These are phyloP conservation scores for Oenanthe oenanthe DNA, from an alignment of 2,113 vertebrate genomes.

Conservation along the genomic window DNA sequence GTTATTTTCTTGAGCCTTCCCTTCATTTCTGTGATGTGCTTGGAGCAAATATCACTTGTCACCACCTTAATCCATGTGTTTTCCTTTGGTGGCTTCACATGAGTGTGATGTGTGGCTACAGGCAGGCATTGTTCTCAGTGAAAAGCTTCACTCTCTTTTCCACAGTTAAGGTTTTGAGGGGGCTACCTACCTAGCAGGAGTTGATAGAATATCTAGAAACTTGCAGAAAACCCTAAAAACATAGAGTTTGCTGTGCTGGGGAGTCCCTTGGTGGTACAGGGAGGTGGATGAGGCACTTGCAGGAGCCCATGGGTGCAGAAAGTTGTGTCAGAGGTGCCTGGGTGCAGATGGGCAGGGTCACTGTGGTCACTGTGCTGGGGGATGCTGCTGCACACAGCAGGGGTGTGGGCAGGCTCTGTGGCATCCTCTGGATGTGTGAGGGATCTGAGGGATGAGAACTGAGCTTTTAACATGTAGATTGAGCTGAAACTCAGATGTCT, in stretches of 20 bases:
- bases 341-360: background rate
- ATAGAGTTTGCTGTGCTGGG: background rate
- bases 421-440: background rate
- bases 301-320: background rate
- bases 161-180: background rate
- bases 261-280: background rate
- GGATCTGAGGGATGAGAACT: background rate
- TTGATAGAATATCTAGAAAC: background rate
- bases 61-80: background rate
- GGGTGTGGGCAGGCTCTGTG: background rate
- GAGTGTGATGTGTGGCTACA: fast-evolving
- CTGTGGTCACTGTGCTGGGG: background rate
- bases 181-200: background rate
- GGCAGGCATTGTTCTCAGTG: background rate
- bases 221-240: background rate
- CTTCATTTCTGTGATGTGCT: background rate
- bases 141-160: background rate
- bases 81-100: background rate
- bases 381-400: background rate
- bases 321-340: background rate
- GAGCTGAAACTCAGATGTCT: background rate
- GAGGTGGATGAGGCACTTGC: background rate
- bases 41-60: background rate
- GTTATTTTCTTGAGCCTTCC: background rate
- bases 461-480: background rate